Evolutionary conservation across 1,140 invertebrate genomes (phyloP), one percentile per base, ranked within the genome.

Genomic region (Leptinotarsa texana): DNA sequence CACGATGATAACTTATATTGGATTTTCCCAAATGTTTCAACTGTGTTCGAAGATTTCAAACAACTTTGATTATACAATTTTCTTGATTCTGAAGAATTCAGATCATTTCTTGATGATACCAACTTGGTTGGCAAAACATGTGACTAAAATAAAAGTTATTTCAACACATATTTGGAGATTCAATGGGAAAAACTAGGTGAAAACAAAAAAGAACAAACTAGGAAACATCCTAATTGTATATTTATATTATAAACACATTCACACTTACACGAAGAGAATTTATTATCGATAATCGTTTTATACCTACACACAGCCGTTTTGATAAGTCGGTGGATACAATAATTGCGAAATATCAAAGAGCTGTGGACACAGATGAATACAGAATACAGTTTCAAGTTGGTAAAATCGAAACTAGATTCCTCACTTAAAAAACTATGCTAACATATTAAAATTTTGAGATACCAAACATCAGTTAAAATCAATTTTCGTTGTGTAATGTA

Each of bases 241-340:
- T 82, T 82, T 83, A 78, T 82, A 80, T 82, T 82, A 80, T 81
- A 83, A 81, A 83, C 82, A 83, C 82, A 83, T 83, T 83, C 82
- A 83, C 82, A 83, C 82, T 66, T 83, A 83, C 79, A 83, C 77
- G 78, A 75, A 77, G 72, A 81, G 78, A 77, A 75, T 61, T 51
- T 49, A 67, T 72, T n/a, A 18, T 70, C 69, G 27, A 74, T 67
- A 27, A 74, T n/a, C 48, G 17, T 72, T 78, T 79, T 79, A 79
- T 77, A 77, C 75, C 74, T 77, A 78, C 73, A 73, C 81, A 83
- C 80, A 82, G 80, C 80, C 81, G 74, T 81, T 80, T 80, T 82
- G 80, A 82, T 83, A 82, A 78, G 77, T 82, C 77, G 78, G 76
- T 74, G 71, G 65, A 33, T 74, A 75, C 49, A 69, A 70, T 62